Evolutionary conservation across 2,888 invertebrate genomes (phyloP), one percentile per base, ranked within the genome.

Genomic region (Chloromyia formosa): DNA sequence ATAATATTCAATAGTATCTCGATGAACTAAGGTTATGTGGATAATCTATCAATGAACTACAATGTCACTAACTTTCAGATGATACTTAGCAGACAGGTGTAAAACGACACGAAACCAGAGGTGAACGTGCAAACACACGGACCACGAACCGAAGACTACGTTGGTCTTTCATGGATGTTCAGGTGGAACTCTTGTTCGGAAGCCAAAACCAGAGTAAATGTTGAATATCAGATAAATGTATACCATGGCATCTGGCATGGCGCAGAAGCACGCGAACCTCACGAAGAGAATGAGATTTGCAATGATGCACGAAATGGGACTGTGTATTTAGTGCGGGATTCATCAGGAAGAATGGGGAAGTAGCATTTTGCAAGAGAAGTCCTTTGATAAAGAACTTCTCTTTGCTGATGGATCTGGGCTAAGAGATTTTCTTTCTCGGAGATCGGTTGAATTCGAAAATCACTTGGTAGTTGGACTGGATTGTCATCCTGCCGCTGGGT

Each of bases 61-160:
- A 66, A 66, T 66, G 14, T 66, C 49, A 49, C 49, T n/a, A 66
- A 27, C 16, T 10, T 66, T 12, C 2, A 40, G 42, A 10, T 42
- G 16, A 16, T 53, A 53, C 53, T 16, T 56, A 12, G 10, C n/a
- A 16, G 18, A 7, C 71, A 71, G 71, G 71, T 71, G 71, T 58
- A 40, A 35, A 56, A 40, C 71, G n/a, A 56, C 40, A 20, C 56
- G 58, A 58, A 35, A 14, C 16, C 42, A n/a, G 58, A 56, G 12
- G 16, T 71, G 20, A 71, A 71, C 71, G 71, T 71, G 71, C 53
- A 71, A 71, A 40, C 71, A 27, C 71, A 42, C 71, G 56, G 71
- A 71, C 56, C 40, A 71, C 71, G 71, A 20, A 40, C 56, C 71
- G 71, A 71, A 71, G 71, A 71, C 71, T 71, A 71, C 71, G 40